These are phyloP conservation scores for Ptyas mucosa DNA, from an alignment of 2,113 vertebrate genomes.

Conservation along the genomic window DNA sequence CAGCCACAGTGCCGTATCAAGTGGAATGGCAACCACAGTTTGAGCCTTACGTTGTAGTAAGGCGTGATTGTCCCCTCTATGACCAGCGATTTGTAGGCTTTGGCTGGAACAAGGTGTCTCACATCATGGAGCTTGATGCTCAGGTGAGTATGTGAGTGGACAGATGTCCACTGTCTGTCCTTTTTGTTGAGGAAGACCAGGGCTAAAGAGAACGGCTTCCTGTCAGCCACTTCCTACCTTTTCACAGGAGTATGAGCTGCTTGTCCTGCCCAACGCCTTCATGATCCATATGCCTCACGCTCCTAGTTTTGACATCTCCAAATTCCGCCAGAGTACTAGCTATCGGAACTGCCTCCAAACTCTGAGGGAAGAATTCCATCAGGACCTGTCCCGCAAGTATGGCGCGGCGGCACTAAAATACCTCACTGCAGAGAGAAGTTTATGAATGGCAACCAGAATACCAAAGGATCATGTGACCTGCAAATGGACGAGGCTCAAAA, in stretches of 20 bases:
- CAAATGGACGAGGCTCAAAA: neutral
- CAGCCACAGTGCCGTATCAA: slow-evolving; percentile 81
- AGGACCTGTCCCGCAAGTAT: slow-evolving; percentile 89
- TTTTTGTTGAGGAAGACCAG: neutral
- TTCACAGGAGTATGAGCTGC: slow-evolving; percentile 85
- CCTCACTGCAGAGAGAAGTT: slow-evolving; percentile 87
- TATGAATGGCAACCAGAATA: slow-evolving; percentile 38
- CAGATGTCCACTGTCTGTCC: too few species aligned
- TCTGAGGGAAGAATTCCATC: slow-evolving; percentile 93
- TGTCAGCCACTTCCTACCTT: rapidly evolving
- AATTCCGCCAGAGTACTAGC: slow-evolving; percentile 84
- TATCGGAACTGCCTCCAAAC: slow-evolving; percentile 87
- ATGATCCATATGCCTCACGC: slow-evolving; percentile 96
- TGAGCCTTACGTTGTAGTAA: slow-evolving; percentile 93
- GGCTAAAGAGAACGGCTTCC: neutral
- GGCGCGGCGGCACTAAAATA: slow-evolving; percentile 94
- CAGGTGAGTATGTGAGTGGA: slow-evolving; percentile 73
- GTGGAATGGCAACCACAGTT: slow-evolving; percentile 93
- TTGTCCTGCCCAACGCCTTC: slow-evolving; percentile 93
- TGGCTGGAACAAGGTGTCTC: slow-evolving; percentile 97
- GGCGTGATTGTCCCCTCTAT: slow-evolving; percentile 86
- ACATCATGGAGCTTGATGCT: slow-evolving; percentile 91
- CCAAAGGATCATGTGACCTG: neutral
- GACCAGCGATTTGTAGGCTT: slow-evolving; percentile 95
- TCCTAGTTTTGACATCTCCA: slow-evolving; percentile 94